Percentiles rank a stretch among this genome's conserved stretches.
phyloP scores from a whole-genome alignment of 2,888 invertebrate genomes.

The Nasonovia ribisnigri region DNA sequence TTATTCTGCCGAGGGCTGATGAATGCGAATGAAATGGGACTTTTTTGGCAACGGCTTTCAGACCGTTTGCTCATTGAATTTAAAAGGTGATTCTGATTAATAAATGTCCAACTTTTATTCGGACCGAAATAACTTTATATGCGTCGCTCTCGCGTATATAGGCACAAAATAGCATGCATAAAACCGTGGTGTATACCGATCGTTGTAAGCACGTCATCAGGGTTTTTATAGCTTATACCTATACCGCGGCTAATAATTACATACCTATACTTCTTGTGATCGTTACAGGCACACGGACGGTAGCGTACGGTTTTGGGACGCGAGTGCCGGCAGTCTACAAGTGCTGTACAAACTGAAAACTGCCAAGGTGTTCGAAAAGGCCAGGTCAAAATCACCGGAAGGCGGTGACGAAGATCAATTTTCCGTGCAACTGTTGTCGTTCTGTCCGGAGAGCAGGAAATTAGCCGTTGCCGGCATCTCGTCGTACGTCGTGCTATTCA shows the following conservation, averaged over 20 bases:
- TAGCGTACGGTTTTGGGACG: constrained; percentile 99
- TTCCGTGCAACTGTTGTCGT: constrained; percentile 88
- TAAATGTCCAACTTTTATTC: neutral
- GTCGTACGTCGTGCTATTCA: constrained; percentile 94
- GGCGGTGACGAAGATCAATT: constrained; percentile 82
- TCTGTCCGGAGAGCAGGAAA: constrained; percentile 93
- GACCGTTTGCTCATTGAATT: neutral
- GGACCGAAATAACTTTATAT: neutral
- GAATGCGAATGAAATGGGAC: neutral
- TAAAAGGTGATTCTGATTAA: neutral
- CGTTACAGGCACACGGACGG: constrained; percentile 94
- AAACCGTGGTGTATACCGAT: neutral
- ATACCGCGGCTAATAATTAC: neutral
- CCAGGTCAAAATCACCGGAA: constrained; percentile 77
- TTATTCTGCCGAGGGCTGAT: neutral
- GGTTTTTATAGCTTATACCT: neutral
- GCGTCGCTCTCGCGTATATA: neutral
- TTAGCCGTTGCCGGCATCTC: constrained; percentile 92
- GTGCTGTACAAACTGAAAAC: constrained; percentile 98
- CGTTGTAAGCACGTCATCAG: neutral
- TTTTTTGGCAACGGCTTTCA: neutral
- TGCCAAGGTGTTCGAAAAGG: constrained; percentile 88
- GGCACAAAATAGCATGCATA: neutral
- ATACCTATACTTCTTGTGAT: constrained; percentile 8
- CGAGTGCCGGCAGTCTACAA: constrained; percentile 94